Evolutionary conservation across 2,888 invertebrate genomes (phyloP).

Genomic region (Drosophila buzzatii): DNA sequence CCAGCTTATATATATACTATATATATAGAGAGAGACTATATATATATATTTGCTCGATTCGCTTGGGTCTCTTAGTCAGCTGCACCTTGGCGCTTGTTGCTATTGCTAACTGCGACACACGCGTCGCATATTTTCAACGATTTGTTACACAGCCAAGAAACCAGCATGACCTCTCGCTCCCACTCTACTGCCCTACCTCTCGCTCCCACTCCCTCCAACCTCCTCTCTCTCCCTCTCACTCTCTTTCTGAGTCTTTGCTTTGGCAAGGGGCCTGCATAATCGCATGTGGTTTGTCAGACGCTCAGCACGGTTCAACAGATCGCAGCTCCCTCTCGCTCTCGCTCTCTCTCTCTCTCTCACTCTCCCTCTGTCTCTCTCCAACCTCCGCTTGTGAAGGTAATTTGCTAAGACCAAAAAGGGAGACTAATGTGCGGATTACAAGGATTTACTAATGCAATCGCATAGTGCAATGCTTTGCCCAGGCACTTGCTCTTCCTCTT

Average conservation of each 20-base stretch:
- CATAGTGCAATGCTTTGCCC: constrained; percentile 56
- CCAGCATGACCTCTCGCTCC: constrained; percentile 1
- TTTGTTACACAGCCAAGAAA: constrained; percentile 59
- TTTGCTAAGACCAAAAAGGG: constrained; percentile 75
- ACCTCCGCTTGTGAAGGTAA: constrained; percentile 57
- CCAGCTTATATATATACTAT: constrained; percentile 23
- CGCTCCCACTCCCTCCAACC: background rate
- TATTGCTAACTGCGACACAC: constrained; percentile 61
- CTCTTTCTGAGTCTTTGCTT: background rate
- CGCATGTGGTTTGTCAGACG: constrained; percentile 75
- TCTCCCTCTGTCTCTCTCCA: background rate
- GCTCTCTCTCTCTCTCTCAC: background rate
- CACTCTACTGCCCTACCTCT: background rate
- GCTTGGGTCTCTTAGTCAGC: constrained; percentile 9
- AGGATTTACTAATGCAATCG: constrained; percentile 82
- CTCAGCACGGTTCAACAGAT: constrained; percentile 65
- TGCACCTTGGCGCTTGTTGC: constrained; percentile 68
- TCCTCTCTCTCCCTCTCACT: background rate
- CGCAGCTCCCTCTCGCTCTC: constrained; percentile 17
- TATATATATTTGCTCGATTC: constrained; percentile 7
- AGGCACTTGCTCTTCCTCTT: constrained; percentile 3
- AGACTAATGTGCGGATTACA: constrained; percentile 83
- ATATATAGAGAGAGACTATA: background rate
- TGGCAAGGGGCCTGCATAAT: constrained; percentile 54
- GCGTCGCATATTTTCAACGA: constrained; percentile 73